A percentile compares a stretch with the other conserved stretches of the same genome.
These are phyloP conservation scores for Acyrthosiphon pisum DNA, from an alignment of 1,140 invertebrate genomes.

Conservation along the genomic window DNA sequence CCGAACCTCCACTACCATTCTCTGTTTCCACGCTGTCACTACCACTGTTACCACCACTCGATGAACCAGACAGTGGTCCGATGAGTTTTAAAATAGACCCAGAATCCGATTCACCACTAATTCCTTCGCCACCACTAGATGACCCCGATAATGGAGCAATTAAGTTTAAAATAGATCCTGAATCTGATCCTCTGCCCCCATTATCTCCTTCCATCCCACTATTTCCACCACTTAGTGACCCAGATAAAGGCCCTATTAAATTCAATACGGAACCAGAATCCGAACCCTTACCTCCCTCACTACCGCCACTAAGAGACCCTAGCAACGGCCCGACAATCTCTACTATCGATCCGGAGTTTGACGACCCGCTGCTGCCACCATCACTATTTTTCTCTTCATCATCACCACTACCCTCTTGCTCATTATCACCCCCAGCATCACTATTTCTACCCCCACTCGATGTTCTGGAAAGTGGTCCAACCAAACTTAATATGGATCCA, in stretches of 20 bases:
- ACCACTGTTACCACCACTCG: conserved; percentile 47
- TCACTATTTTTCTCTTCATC: neutral
- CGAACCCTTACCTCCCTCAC: conserved; percentile 52
- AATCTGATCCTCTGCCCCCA: conserved; percentile 54
- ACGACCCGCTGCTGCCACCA: neutral
- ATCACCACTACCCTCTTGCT: neutral
- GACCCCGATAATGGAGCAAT: conserved; percentile 58
- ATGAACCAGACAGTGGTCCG: conserved; percentile 58
- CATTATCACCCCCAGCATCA: neutral
- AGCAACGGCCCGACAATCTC: conserved; percentile 58
- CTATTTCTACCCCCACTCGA: conserved; percentile 56
- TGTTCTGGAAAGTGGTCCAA: conserved; percentile 58
- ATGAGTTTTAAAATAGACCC: conserved; percentile 58
- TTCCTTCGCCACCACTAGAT: conserved; percentile 54
- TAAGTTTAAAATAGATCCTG: conserved; percentile 58
- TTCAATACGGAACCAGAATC: conserved; percentile 58
- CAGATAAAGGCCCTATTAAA: conserved; percentile 59
- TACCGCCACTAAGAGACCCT: conserved; percentile 48
- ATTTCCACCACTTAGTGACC: conserved; percentile 46
- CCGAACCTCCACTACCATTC: conserved; percentile 47
- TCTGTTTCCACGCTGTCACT: neutral
- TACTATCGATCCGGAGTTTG: conserved; percentile 58
- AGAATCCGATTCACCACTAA: conserved; percentile 56
- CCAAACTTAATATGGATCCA: conserved; percentile 58
- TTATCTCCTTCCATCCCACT: neutral